Evolutionary conservation across 2,888 invertebrate genomes (phyloP), one percentile per base, ranked within the genome.

Genomic region (Alcis repandata): DNA sequence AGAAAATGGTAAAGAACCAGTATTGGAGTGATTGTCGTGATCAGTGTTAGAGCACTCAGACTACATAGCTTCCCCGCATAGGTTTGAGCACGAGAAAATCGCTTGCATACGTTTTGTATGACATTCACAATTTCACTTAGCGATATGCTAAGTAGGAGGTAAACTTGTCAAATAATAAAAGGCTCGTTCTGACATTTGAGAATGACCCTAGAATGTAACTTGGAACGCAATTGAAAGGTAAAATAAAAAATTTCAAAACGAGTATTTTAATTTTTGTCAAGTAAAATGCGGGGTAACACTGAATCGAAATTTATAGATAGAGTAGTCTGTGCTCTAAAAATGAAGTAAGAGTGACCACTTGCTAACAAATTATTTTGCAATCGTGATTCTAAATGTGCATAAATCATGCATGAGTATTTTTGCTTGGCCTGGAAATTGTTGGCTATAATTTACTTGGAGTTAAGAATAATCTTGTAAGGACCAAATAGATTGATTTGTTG

Each of bases 381-480:
- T 54, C 46, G 13, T 46, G 19, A 41, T 49, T 54, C 40, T 32
- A 48, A 40, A 36, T 22, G 2, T 27, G 27, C 27, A 27, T 27
- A 6, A 27, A 6, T 48, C 10, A n/a, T n/a, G 10, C 32, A 32
- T 27, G 17, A 40, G n/a, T 56, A 43, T 56, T 48, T 36, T 40
- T 19, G 4, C 17, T 45, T 43, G 33, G 38, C 54, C 48, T 41
- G 48, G 27, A 62, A n/a, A 19, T 7, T 48, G 20, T 49, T 46
- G 53, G 8, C 3, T 17, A 41, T 22, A 38, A 53, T 49, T 54
- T 56, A 52, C 33, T 57, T 27, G 33, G n/a, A 22, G 22, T 17
- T 59, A 32, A 27, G 33, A 41, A 52, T 17, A 43, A 63, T 57
- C 8, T 45, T 45, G n/a, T 59, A 59, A 64, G 64, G 59, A 64